Evolutionary conservation across 2,797 vertebrate species (phyloP).

Genomic region (Poliocrania exsul): DNA sequence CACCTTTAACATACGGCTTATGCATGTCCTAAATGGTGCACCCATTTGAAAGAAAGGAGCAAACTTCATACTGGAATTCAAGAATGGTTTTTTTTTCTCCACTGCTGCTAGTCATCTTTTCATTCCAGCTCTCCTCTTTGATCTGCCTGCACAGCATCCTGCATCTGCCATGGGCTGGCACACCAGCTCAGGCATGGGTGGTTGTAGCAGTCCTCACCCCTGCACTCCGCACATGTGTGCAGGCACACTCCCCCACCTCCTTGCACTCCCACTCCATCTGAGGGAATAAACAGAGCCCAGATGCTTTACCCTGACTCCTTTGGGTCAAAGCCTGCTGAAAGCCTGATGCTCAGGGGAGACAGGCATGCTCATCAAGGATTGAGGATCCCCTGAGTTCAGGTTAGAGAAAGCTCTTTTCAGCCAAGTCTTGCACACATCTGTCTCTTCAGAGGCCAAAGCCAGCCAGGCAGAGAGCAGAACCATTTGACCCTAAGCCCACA

Average conservation of each 20-base stretch:
- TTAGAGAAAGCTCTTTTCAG: background rate
- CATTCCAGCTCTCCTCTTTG: background rate
- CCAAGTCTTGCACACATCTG: fast-evolving
- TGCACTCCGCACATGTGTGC: fast-evolving
- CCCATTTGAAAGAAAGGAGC: background rate
- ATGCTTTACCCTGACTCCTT: background rate
- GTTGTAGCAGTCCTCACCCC: background rate
- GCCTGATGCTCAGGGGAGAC: background rate
- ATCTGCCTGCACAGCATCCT: background rate
- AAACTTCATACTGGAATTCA: background rate
- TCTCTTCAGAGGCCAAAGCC: background rate
- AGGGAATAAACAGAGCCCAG: background rate
- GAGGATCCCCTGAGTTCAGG: background rate
- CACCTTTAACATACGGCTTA: background rate
- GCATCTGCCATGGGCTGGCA: background rate
- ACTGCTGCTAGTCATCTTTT: background rate
- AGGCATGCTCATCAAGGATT: fast-evolving
- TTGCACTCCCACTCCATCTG: fast-evolving
- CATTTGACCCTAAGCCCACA: fast-evolving
- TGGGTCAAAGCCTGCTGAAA: background rate
- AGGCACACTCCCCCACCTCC: fast-evolving
- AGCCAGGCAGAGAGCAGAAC: background rate
- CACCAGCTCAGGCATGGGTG: background rate
- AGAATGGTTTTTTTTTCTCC: background rate
- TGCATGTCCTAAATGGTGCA: background rate